Base-by-base conservation (phyloP, 1,140 invertebrate genomes). In the Listronotus oregonensis region DNA sequence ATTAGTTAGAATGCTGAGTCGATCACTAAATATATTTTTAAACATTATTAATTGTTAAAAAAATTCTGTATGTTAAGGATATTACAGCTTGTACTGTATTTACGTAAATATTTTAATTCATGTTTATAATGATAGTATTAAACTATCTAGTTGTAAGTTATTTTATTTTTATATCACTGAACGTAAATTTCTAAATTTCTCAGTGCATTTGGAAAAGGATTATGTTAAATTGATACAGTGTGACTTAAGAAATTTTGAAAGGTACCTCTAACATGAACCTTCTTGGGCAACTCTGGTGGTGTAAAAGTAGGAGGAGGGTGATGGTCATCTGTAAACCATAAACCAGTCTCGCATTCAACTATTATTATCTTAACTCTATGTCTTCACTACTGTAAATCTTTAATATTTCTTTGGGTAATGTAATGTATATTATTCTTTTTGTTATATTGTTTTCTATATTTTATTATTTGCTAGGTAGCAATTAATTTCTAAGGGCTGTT, bases 261-360 rank as follows among this genome's bases (percentile, higher is more conserved):
- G 66, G 82, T 93, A 94, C 92, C 92, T 94, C 92, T 88, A 83
- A 94, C 87, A 90, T 95, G 93, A 87, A 94, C 92, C 89, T 93
- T 91, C 89, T 95, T 95, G 85, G 93, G 93, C 86, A 95, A 90
- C 90, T 95, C 93, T 88, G 93, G 93, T 86, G 93, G 92, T 85
- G 93, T 95, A 87, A 94, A 95, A 85, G 92, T 93, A 83, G 92
- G 91, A 84, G 91, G 90, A 88, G 90, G 90, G 87, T 93, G 91
- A 86, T 92, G 90, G 85, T 93, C 91, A 92, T 93, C 91, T 93
- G 90, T 85, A 92, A 92, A 89, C 90, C 87, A 89, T 80, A 82
- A 83, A 86, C 86, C 81, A 79, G 80, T 73, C 74, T 74, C 65
- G 73, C 71, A 71, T 73, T 71, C 70, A 67, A 69, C 71, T 72